These are phyloP conservation scores for Calameuta pallipes DNA, from an alignment of 2,888 invertebrate species.

Conservation along the genomic window DNA sequence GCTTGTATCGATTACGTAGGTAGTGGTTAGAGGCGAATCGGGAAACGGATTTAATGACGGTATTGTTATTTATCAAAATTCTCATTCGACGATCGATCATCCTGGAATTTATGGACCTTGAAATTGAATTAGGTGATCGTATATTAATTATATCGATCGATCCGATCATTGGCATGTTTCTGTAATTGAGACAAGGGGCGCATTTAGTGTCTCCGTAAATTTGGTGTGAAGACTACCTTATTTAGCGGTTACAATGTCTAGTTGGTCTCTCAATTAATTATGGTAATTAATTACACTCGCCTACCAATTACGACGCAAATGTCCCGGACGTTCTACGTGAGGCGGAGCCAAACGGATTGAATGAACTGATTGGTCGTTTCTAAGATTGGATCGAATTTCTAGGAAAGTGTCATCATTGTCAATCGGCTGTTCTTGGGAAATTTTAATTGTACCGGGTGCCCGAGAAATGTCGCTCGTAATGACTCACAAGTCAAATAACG, in stretches of 20 bases:
- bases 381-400: background rate
- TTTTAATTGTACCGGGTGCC: background rate
- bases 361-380: background rate
- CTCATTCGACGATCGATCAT: background rate
- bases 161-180: slow-evolving; percentile 16
- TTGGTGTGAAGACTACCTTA: slow-evolving; percentile 15
- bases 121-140: too few species aligned
- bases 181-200: slow-evolving; percentile 27
- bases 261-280: slow-evolving; percentile 2
- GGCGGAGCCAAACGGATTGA: background rate
- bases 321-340: background rate
- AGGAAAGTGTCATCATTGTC: background rate
- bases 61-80: background rate
- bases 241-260: background rate
- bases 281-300: background rate
- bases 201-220: slow-evolving; percentile 23
- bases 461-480: background rate
- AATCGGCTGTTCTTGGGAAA: background rate
- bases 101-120: too few species aligned
- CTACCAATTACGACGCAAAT: background rate
- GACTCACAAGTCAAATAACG: background rate
- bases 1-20: too few species aligned
- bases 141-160: too few species aligned
- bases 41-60: background rate
- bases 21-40: too few species aligned